phyloP scores from a whole-genome alignment of 1,140 invertebrate genomes.

The Bursaphelenchus mucronatus region DNA sequence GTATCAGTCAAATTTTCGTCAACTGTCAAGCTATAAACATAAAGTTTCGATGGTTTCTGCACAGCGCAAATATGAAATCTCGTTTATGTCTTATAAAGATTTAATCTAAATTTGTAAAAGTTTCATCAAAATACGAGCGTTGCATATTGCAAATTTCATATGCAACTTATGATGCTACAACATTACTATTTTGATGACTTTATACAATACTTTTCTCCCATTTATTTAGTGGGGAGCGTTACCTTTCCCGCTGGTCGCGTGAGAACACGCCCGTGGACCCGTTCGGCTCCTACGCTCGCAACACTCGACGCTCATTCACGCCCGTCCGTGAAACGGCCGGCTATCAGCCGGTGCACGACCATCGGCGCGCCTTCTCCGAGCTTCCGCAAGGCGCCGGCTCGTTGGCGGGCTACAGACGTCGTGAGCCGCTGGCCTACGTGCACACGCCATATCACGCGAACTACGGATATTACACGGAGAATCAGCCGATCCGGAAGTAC shows the following conservation, averaged over 20 bases:
- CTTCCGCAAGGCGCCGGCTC: conserved; percentile 29
- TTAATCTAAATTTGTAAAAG: no score
- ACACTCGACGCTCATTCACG: conserved; percentile 47
- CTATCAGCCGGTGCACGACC: conserved; percentile 31
- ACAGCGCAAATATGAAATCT: no score
- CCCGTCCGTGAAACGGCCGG: conserved; percentile 44
- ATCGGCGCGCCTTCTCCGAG: conserved; percentile 16
- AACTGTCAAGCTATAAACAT: no score
- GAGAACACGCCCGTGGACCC: conserved; percentile 48
- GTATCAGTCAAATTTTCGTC: no score
- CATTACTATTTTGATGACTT: no score
- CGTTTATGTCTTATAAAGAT: no score
- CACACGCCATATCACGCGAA: conserved; percentile 47
- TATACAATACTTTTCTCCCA: background rate
- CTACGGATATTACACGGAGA: conserved; percentile 47
- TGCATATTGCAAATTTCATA: no score
- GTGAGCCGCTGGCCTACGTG: conserved; percentile 37
- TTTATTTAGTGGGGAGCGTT: conserved; percentile 41
- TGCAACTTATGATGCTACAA: no score
- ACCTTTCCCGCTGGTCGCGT: conserved; percentile 50
- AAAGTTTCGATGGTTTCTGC: no score
- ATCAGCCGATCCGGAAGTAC: conserved; percentile 45
- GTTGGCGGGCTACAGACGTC: conserved; percentile 32
- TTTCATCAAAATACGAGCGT: no score
- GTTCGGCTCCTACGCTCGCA: conserved; percentile 29